Base-by-base conservation (phyloP, 2,888 invertebrate genomes). In the Hypena proboscidalis region DNA sequence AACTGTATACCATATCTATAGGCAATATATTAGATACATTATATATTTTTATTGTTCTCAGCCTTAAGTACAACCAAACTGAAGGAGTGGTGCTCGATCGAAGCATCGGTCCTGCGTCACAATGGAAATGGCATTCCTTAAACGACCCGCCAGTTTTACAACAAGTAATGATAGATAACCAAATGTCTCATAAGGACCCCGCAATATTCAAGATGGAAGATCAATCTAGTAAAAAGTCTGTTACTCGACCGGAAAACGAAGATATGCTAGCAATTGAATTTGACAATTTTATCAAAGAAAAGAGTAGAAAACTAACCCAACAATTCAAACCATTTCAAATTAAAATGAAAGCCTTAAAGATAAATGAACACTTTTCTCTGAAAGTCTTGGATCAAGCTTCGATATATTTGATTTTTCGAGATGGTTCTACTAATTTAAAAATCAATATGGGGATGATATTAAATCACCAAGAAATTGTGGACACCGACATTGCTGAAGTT, bases 401-500 rank as follows among this genome's bases (percentile, higher is more conserved):
- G 4, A 67, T 90, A 14, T 85, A 88, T 59, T 65, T 90, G 2
- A 76, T 83, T 27, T 90, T 73, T 54, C 75, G 85, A 54, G 89
- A 90, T 44, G 87, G 88, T 1, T 65, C 77, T 7, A 80, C 80
- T 3, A 86, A 82, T 55, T 50, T 90, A 19, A 89, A 88, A 65
- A 48, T 88, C 14, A 90, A 90, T 48, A 74, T 74, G 66, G 92
- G 84, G 64, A 93, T 85, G 92, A 78, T 74, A 67, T 78, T 85
- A 75, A 92, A 83, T 77, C 92, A 83, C 72, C 89, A 81, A 78
- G 93, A 79, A 79, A 92, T 77, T 66, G 88, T 76, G 55, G 92
- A 82, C 75, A 92, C 80, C 0, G 80, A 81, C 39, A 80, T 75
- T 13, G 75, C 80, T n/a, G 81, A 83, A 49, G 61, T 84, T 4